Evolutionary conservation across 2,888 invertebrate species (phyloP).

Genomic region (Ommatoiulus sabulosus): DNA sequence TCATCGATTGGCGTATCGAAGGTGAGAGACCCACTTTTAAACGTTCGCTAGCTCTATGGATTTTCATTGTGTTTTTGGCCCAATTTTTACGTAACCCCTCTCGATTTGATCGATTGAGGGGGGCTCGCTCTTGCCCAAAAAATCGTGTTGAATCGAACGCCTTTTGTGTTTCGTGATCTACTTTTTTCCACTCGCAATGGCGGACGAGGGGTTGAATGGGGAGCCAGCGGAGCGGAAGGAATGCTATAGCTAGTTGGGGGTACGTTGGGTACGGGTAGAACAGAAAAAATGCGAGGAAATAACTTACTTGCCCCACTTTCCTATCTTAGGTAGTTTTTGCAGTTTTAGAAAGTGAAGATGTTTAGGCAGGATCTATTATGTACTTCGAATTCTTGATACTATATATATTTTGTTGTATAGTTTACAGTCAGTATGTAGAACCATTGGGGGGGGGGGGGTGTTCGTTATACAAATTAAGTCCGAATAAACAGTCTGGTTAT

Average conservation of each 20-base stretch:
- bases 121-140: not conserved
- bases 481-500: too few relatives aligned
- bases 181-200: constrained; percentile 8
- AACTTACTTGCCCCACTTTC: too few relatives aligned
- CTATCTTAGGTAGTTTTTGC: too few relatives aligned
- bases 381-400: too few relatives aligned
- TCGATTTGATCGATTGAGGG: not conserved
- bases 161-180: constrained; percentile 15
- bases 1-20: constrained; percentile 20
- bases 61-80: constrained; percentile 23
- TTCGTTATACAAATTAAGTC: too few relatives aligned
- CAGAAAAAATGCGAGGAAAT: too few relatives aligned
- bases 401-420: too few relatives aligned
- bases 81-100: not conserved
- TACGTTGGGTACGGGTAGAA: too few relatives aligned
- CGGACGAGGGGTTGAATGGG: not conserved
- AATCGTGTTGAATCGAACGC: constrained; percentile 20
- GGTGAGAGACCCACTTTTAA: not conserved
- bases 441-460: too few relatives aligned
- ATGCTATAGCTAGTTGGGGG: not conserved
- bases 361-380: too few relatives aligned
- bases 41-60: not conserved
- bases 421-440: too few relatives aligned
- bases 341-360: too few relatives aligned
- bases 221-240: constrained; percentile 26